Evolutionary conservation across 2,797 vertebrate genomes (phyloP), one percentile per base, ranked within the genome.

Genomic region (Tapera naevia): DNA sequence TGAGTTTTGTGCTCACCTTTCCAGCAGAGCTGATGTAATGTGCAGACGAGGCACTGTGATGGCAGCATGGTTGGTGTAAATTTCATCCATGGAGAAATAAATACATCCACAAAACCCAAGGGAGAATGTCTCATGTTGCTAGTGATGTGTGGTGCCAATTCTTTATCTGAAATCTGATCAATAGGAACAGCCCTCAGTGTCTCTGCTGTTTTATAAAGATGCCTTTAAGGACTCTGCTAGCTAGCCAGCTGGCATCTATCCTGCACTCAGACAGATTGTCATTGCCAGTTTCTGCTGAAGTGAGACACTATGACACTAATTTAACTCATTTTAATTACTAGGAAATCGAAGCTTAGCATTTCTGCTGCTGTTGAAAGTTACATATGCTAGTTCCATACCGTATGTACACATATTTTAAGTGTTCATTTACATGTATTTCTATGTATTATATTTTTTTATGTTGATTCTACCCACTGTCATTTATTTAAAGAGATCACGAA

Each of bases 121-220:
- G 23, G 17, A 35, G 11, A 14, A 60, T 48, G 39, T 46, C 60
- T 39, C 10, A 1, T 62, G 33, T 66, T 86, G 66, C 71, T 72
- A 21, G 67, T 80, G 53, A 83, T 67, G 9, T 67, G 56, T 53
- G 24, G 6, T 92, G 74, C 57, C 78, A 89, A 76, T 91, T 86
- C 48, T 89, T 76, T 80, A 80, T 92, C 69, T 92, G 82, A 92
- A 81, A 80, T 85, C 39, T 65, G n/a, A 94, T 94, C 91, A 93
- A 70, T 72, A 91, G 51, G 30, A 89, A 51, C 64, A 81, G 67
- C 35, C 32, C 48, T 90, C 57, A 25, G 23, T 88, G 83, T 53
- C 78, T 95, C 53, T 91, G 62, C 39, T n/a, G 6, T 94, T 93
- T 96, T 89, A 93, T 81, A 95, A 91, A 94, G 69, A 78, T 67